Base-by-base conservation (phyloP, 2,797 vertebrate species). In the Pseudomugil gertrudae region DNA sequence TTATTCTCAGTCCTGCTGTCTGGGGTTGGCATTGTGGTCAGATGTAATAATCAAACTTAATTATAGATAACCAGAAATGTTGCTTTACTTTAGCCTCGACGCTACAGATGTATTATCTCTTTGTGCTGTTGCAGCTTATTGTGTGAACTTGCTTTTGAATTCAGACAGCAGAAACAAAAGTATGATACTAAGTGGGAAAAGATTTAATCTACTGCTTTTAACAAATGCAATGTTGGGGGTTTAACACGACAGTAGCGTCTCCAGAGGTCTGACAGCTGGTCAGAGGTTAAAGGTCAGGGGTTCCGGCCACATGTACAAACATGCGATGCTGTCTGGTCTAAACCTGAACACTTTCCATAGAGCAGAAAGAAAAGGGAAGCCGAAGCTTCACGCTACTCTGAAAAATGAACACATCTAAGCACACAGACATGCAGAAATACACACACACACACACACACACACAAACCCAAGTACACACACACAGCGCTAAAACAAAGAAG, bases 241-340 rank as follows among this genome's bases (percentile, higher is more conserved):
- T 84, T 24, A 67, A 36, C 8, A 45, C 36, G n/a, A 57, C 56
- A 66, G 66, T 13, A 50, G 27, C n/a, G 70, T 73, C 81, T 81
- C 52, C 36, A 23, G 30, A 68, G 56, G 78, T 65, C 54, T 83
- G 58, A 73, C 29, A 59, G 47, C 58, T 38, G 62, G 59, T 56
- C 63, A 79, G 55, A 64, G 78, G 83, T 79, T 76, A 84, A 71
- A 86, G 75, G 68, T 79, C 60, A 76, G 60, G 57, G 59, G 65
- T 71, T 75, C 64, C 40, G 24, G 75, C 77, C 86, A 88, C 61
- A 59, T 87, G 87, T 78, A 63, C 36, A 86, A 89, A 87, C 76
- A 86, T 0, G 7, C 64, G 24, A 14, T 13, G 21, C 64, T 70
- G 66, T 78, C 50, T 43, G 38, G 1, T 56, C 24, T 66, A 21